These are phyloP conservation scores for Psittacus erithacus DNA, from an alignment of 2,113 vertebrate genomes.

Conservation along the genomic window DNA sequence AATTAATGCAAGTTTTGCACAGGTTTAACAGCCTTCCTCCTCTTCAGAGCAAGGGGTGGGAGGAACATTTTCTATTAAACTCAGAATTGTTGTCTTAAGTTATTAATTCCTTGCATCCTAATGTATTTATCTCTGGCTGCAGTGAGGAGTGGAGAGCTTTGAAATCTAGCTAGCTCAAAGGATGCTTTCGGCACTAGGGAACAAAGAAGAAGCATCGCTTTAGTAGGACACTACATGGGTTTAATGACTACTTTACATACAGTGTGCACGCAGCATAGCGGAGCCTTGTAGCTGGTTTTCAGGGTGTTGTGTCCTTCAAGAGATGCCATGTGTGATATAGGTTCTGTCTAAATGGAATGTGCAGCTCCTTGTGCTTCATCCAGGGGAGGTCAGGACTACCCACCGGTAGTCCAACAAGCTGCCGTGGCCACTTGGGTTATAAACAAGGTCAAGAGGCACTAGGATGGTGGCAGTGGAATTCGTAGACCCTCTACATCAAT, in stretches of 20 bases:
- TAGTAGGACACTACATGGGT: neutral
- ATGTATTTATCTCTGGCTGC: slow-evolving; percentile 62
- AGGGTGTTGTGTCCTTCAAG: neutral
- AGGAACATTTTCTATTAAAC: slow-evolving; percentile 64
- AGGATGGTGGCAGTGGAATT: neutral
- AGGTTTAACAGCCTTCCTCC: slow-evolving; percentile 60
- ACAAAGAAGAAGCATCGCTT: neutral
- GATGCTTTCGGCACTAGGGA: neutral
- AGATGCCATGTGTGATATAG: accelerated
- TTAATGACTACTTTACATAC: neutral
- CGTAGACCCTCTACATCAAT: neutral
- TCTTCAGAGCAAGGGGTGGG: slow-evolving; percentile 47
- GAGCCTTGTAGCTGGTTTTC: neutral
- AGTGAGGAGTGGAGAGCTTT: slow-evolving; percentile 30
- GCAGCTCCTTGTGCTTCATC: neutral
- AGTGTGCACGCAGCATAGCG: too few species aligned
- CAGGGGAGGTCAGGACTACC: neutral
- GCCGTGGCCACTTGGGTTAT: neutral
- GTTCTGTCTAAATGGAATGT: neutral
- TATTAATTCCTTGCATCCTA: slow-evolving; percentile 61
- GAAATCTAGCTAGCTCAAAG: slow-evolving; percentile 44
- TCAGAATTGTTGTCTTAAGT: slow-evolving; percentile 63
- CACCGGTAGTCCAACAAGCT: neutral
- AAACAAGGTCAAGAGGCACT: neutral
- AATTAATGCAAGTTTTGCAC: slow-evolving; percentile 67